Base-by-base conservation (phyloP, 2,888 invertebrate species). In the Allophyes oxyacanthae region DNA sequence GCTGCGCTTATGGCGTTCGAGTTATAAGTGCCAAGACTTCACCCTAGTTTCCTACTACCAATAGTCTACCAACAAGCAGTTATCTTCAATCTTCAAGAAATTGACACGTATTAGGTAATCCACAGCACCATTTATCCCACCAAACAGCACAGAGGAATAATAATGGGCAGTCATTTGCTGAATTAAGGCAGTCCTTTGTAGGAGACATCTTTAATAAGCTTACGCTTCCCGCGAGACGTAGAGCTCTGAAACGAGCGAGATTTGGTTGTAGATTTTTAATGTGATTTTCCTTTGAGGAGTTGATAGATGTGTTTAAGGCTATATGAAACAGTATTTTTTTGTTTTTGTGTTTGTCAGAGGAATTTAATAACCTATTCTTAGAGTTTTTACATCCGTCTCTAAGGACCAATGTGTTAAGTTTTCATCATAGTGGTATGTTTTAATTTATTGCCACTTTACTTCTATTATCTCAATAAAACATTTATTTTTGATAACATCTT, bases 131-230 rank as follows among this genome's bases (percentile, higher is more conserved):
- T 65, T 71, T 68, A 60, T 53, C 15, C 42, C 59, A 59, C 60
- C 50, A 50, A 64, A 71, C 53, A 65, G 57, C 30, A 55, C 55
- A 26, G 44, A 50, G 54, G 50, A 56, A 58, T 69, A 71, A 75
- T 79, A 75, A 75, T 67, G 50, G 54, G 60, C 38, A 57, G 69
- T 77, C 79, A 75, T 83, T 83, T 78, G 74, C 64, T 63, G 78
- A 83, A 84, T 82, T 82, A 82, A 80, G 77, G 75, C 79, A 77
- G 83, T 83, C 81, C n/a, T 82, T 80, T 81, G 84, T 72, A 59
- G 65, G 78, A 74, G 79, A 83, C 81, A 79, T 80, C 78, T 79
- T 77, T 84, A 83, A 85, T 84, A 81, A 84, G 83, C 81, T 83
- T 77, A 79, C 68, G 65, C 58, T 53, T 74, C 72, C 54, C 63